Evolutionary conservation across 2,888 invertebrate genomes (phyloP).

Genomic region (Diogma glabrata): DNA sequence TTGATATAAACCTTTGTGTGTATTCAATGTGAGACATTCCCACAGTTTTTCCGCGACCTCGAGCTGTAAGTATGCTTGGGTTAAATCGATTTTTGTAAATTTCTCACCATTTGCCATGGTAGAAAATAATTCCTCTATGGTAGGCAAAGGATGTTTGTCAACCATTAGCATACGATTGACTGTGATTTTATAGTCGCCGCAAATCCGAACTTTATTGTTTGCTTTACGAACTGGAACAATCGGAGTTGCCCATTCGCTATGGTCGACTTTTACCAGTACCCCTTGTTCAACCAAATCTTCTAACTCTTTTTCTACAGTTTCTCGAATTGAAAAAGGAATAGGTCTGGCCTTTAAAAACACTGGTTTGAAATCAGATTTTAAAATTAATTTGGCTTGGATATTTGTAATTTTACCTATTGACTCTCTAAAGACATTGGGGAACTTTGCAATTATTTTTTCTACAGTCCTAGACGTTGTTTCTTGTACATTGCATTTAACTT

Average conservation of each 20-base stretch:
- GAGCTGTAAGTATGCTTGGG: constrained; percentile 28
- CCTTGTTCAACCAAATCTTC: background rate
- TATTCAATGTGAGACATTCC: constrained; percentile 26
- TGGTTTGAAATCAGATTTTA: too few species aligned
- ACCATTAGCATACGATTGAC: constrained; percentile 21
- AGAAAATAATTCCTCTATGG: constrained; percentile 22
- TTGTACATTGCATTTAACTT: too few species aligned
- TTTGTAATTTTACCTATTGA: too few species aligned
- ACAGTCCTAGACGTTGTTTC: too few species aligned
- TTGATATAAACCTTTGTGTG: constrained; percentile 26
- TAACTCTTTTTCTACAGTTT: constrained; percentile 10
- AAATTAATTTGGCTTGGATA: too few species aligned
- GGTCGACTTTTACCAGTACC: background rate
- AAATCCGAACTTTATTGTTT: background rate
- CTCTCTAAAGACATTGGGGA: too few species aligned
- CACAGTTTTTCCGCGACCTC: constrained; percentile 25
- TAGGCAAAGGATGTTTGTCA: constrained; percentile 23
- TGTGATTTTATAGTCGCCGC: constrained; percentile 21
- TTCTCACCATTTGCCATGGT: constrained; percentile 8
- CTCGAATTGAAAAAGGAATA: background rate
- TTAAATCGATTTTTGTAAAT: constrained; percentile 25
- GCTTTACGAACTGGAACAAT: too few species aligned
- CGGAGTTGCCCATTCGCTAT: background rate
- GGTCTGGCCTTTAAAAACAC: too few species aligned
- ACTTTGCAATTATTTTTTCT: too few species aligned